Conservation (phyloP, 2,797 vertebrate species). For the Eremophila alpestris region DNA sequence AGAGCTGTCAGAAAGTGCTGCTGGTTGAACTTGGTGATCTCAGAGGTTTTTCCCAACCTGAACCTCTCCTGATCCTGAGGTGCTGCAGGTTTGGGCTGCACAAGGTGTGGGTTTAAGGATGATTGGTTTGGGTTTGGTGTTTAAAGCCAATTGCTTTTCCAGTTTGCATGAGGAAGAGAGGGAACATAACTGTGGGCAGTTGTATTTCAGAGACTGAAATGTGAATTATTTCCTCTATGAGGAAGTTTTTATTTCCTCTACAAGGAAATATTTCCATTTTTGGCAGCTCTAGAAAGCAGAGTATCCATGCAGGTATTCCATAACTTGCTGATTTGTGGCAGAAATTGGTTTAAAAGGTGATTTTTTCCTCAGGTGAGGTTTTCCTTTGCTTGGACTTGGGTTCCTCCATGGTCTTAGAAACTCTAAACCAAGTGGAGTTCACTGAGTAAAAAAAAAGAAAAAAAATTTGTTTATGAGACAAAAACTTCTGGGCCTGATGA, state of each 20-base stretch:
- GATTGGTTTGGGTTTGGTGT: fast-evolving
- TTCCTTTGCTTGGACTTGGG: background rate
- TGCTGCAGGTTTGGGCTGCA: background rate
- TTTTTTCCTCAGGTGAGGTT: background rate
- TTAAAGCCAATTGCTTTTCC: background rate
- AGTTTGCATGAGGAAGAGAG: background rate
- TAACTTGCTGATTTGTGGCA: background rate
- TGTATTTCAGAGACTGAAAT: background rate
- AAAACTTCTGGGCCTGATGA: background rate
- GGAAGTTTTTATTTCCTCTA: no score
- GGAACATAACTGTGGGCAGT: fast-evolving
- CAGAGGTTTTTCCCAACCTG: background rate
- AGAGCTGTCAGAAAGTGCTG: background rate
- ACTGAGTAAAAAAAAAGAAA: background rate
- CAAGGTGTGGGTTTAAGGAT: fast-evolving
- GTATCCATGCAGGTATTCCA: fast-evolving
- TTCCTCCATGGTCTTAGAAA: background rate
- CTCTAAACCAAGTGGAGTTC: background rate
- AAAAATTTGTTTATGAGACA: background rate
- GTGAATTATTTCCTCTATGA: background rate
- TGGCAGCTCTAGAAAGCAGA: background rate
- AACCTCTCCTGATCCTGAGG: fast-evolving
- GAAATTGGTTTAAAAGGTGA: background rate
- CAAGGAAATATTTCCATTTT: background rate
- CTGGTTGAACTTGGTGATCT: background rate